phyloP scores from a whole-genome alignment of 2,888 invertebrate species.

The Drosophila acutilabella region DNA sequence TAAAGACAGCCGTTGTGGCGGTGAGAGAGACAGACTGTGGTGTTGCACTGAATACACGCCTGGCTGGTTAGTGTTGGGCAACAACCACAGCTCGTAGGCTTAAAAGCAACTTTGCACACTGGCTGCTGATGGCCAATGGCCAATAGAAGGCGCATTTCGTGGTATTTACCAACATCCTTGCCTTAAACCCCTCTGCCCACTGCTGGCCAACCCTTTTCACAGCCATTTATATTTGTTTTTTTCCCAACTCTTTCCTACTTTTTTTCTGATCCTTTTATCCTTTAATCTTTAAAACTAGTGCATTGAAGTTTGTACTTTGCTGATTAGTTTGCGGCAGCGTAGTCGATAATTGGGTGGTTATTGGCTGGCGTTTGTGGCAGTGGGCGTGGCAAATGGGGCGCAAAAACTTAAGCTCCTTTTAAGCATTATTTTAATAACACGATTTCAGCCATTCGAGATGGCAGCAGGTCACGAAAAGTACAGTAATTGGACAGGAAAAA shows the following conservation, averaged over 20 bases:
- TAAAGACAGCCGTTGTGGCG: too few relatives aligned
- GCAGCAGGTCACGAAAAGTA: background rate
- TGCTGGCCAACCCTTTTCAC: too few relatives aligned
- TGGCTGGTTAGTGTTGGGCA: constrained; percentile 11
- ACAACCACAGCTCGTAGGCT: constrained; percentile 65
- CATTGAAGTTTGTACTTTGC: constrained; percentile 61
- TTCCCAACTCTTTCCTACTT: background rate
- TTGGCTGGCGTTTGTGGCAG: background rate
- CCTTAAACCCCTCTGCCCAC: too few relatives aligned
- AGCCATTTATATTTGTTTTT: constrained; percentile 4
- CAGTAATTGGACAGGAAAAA: too few relatives aligned
- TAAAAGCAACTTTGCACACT: constrained; percentile 65
- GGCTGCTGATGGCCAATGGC: constrained; percentile 35
- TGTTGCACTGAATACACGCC: background rate
- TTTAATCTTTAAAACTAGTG: constrained; percentile 75
- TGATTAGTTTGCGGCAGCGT: constrained; percentile 60
- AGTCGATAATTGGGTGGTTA: constrained; percentile 42
- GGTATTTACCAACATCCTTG: constrained; percentile 57
- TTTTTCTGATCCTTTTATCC: constrained; percentile 11
- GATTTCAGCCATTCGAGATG: constrained; percentile 9
- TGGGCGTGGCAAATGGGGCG: background rate
- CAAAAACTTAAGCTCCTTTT: constrained; percentile 4
- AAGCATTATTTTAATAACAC: constrained; percentile 19
- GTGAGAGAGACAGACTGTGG: background rate
- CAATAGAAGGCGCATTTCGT: constrained; percentile 40